Evolutionary conservation across 2,888 invertebrate genomes (phyloP), one percentile per base, ranked within the genome.

Genomic region (Dioctria linearis): DNA sequence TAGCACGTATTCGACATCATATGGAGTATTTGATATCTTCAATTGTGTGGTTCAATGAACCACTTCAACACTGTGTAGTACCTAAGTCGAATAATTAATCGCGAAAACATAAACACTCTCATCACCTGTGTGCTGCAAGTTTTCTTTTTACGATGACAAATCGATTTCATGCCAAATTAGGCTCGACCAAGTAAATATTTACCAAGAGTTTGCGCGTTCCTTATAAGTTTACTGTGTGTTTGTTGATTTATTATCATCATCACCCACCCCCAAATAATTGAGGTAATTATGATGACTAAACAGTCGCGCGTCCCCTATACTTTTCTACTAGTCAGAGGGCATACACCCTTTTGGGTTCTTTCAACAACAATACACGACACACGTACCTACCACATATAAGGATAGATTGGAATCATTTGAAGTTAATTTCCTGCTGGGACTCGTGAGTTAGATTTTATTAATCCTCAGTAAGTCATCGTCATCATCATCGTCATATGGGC

Each of bases 381-480:
- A 4, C 54, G 6, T 54, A 11, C 54, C 54, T n/a, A n/a, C n/a
- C n/a, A n/a, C n/a, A 3, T 1, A 54, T 54, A n/a, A 54, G 11
- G 54, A 11, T 4, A 54, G 25, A 25, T 25, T 25, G 25, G 25
- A 25, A 1, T 25, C 25, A 54, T 54, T 11, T 54, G 9, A 54
- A 54, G 11, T 54, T 54, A 54, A 54, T 54, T 54, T n/a, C n/a
- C 54, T 54, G n/a, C n/a, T n/a, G 11, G 25, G 25, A 11, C 11
- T 11, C 3, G 9, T n/a, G 54, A 11, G 8, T n/a, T 54, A 5
- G 8, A 8, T 46, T 8, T 11, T 54, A 54, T 54, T 69, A 51
- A 69, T 69, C 69, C 51, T 5, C 46, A 69, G 5, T 46, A 65
- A 65, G 65, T 65, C 65, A 25, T 25, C 65, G 42, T 65, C 11